Base-by-base conservation (phyloP, 1,140 invertebrate species). In the Euura lappo region DNA sequence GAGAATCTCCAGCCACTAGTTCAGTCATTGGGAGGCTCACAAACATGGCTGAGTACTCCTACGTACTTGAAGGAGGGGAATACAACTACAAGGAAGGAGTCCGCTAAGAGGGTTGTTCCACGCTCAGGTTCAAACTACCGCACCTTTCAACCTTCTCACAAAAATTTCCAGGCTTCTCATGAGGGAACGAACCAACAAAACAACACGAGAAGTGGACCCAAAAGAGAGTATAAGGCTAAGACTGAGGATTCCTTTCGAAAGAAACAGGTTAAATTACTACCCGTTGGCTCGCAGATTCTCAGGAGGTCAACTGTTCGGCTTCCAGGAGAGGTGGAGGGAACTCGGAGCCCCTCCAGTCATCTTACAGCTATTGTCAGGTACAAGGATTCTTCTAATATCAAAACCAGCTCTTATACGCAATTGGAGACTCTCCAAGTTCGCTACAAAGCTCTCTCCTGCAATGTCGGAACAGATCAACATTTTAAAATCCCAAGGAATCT, bases 371-470 rank as follows among this genome's bases (percentile, higher is more conserved):
- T 74, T 81, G 43, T 72, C 74, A 67, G 79, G 71, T 67, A 69
- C 64, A n/a, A 71, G 69, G 47, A 81, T 83, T 65, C 79, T 80
- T 28, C 76, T 83, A 71, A 74, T 71, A 69, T 68, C 74, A 42
- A 76, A 70, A 69, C 80, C 80, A 44, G 47, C 60, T 28, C 71
- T 83, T 68, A 76, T 77, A 72, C 43, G 28, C 13, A 65, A 76
- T 73, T 79, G 71, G 72, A 74, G 45, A 10, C 47, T n/a, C 6
- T 71, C 72, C 2, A 51, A n/a, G 47, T 78, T 70, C 70, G 65
- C 74, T 51, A 79, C 78, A 8, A 71, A 45, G 44, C 6, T 68
- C n/a, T 51, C 74, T 6, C 69, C 68, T 44, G 51, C 71, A 3
- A 71, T 76, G 70, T 47, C 71, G 44, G 65, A 65, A 44, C 51